phyloP scores from a whole-genome alignment of 2,888 invertebrate species.

The Napeogenes sylphis region DNA sequence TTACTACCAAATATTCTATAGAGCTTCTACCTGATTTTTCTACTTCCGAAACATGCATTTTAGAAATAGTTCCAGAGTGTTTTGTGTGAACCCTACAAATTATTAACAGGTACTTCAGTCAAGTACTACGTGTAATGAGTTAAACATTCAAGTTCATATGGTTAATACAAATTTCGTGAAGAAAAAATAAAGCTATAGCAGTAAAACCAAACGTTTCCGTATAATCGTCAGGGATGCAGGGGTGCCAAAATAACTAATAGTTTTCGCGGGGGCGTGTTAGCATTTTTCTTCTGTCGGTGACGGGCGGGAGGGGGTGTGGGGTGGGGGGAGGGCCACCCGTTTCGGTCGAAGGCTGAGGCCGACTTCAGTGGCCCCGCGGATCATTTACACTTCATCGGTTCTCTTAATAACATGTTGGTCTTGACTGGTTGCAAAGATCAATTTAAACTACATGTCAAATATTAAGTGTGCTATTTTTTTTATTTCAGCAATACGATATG shows the following conservation, averaged over 20 bases:
- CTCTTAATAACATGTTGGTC: slow-evolving; percentile 57
- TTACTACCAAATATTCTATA: too few relatives aligned
- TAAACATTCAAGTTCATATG: not conserved
- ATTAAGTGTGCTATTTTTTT: not conserved
- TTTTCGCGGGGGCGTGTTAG: slow-evolving; percentile 78
- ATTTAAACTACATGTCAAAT: slow-evolving; percentile 9
- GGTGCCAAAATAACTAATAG: slow-evolving; percentile 79
- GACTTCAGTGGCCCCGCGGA: slow-evolving; percentile 66
- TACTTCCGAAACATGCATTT: not conserved
- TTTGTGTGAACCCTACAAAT: too few relatives aligned
- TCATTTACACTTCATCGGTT: slow-evolving; percentile 75
- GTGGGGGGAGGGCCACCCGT: slow-evolving; percentile 9
- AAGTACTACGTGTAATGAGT: not conserved
- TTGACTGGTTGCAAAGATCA: slow-evolving; percentile 18
- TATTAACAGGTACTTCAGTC: not conserved
- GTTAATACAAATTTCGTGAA: not conserved
- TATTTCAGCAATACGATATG: not conserved
- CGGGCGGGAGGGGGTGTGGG: slow-evolving; percentile 47
- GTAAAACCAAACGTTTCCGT: slow-evolving; percentile 30
- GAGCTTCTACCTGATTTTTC: not conserved
- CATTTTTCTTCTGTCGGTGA: slow-evolving; percentile 78
- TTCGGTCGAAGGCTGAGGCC: slow-evolving; percentile 28
- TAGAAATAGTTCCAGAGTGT: too few relatives aligned
- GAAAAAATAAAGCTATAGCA: slow-evolving; percentile 8
- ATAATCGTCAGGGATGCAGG: slow-evolving; percentile 67